Base-by-base conservation (phyloP, 2,888 invertebrate genomes). In the Hydropsyche betteni region DNA sequence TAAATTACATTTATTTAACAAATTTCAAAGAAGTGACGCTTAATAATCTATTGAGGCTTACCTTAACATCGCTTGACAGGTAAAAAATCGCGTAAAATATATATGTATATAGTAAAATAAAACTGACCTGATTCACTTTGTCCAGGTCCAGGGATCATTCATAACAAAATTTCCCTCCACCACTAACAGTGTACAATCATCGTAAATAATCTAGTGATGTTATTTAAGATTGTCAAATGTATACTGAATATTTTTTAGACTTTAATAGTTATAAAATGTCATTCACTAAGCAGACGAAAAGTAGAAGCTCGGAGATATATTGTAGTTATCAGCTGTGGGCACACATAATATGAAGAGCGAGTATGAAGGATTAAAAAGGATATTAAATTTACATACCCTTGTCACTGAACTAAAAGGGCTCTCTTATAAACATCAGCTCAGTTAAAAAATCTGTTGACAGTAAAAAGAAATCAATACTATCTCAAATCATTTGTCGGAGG, bases 71-170 rank as follows among this genome's bases (percentile, higher is more conserved):
- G 68, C 70, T 68, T 76, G 74, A 76, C 77, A 75, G 76, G 73
- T 73, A 73, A 76, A 70, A 58, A 69, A 61, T 55, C 33, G 75
- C 55, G 55, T n/a, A 6, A 76, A 70, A 64, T 44, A 74, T 70
- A 75, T 68, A 79, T 73, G 74, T 6, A 44, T 44, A 10, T 8
- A 44, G 44, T 44, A 77, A 74, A 77, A 75, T 68, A 71, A 34
- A 70, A 79, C 79, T 79, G 79, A 79, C 79, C 79, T 79, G 79
- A 75, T 78, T n/a, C n/a, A 74, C 14, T 36, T 73, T 64, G 75
- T 76, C 79, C 79, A 78, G 68, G 53, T 72, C 44, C 58, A 24
- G 52, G 72, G 74, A 75, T 75, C 76, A 72, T 72, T 58, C 58
- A 55, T 38, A 74, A 70, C 6, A 44, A 71, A 71, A 76, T 71